These are phyloP conservation scores for Pseudolycoriella hygida DNA, from an alignment of 2,888 invertebrate genomes.

Conservation along the genomic window DNA sequence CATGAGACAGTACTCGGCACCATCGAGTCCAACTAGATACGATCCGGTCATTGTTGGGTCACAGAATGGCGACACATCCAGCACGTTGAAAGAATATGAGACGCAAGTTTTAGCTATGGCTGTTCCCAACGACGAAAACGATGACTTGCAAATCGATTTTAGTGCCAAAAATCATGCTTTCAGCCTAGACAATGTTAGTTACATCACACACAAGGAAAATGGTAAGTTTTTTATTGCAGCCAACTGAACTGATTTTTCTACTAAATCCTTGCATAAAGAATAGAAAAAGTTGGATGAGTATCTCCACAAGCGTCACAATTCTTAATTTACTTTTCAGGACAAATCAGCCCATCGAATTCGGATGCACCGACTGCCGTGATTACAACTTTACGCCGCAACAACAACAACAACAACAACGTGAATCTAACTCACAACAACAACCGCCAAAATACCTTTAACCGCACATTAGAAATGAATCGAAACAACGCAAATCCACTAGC, in stretches of 20 bases:
- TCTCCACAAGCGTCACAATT: too few relatives aligned
- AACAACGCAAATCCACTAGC: slow-evolving; percentile 23
- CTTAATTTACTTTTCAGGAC: slow-evolving; percentile 32
- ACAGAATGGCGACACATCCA: slow-evolving; percentile 27
- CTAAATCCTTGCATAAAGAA: not conserved
- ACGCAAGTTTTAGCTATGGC: slow-evolving; percentile 88
- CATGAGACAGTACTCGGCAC: slow-evolving; percentile 54
- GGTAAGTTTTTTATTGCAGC: slow-evolving; percentile 31
- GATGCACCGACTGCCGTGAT: slow-evolving; percentile 70
- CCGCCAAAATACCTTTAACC: slow-evolving; percentile 7
- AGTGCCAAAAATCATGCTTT: slow-evolving; percentile 77
- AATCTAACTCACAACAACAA: slow-evolving; percentile 6
- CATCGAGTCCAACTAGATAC: slow-evolving; percentile 41
- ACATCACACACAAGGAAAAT: slow-evolving; percentile 67
- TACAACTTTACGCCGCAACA: slow-evolving; percentile 33
- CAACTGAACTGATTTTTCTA: not conserved
- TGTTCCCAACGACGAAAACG: slow-evolving; percentile 67
- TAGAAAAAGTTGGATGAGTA: too few relatives aligned
- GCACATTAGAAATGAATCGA: slow-evolving; percentile 6
- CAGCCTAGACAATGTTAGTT: slow-evolving; percentile 75
- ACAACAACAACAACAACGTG: slow-evolving; percentile 19
- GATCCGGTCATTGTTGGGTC: slow-evolving; percentile 42
- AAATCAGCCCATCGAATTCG: slow-evolving; percentile 65
- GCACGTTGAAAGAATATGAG: slow-evolving; percentile 80
- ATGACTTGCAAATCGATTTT: slow-evolving; percentile 70